Conservation (phyloP, 1,140 invertebrate genomes). For the Neodiprion pinetum region DNA sequence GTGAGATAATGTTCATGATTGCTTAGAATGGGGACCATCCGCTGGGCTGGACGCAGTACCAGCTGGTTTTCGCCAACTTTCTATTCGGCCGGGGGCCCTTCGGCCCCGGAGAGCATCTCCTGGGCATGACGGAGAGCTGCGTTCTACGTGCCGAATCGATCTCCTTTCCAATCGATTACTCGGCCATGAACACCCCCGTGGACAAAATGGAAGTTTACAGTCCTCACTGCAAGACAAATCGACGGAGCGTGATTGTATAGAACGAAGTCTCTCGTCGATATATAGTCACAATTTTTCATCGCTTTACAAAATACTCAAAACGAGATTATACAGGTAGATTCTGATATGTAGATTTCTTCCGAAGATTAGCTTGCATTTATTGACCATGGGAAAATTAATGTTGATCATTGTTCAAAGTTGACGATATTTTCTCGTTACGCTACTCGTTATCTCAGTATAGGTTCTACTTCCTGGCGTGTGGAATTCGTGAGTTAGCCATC, state of each 20-base stretch:
- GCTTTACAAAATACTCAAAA: no score
- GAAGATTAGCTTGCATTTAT: no score
- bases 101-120: slow-evolving; percentile 75
- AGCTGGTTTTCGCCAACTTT: slow-evolving; percentile 76
- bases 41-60: slow-evolving; percentile 69
- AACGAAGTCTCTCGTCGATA: slow-evolving; percentile 6
- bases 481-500: no score
- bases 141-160: slow-evolving; percentile 32
- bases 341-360: no score
- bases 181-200: slow-evolving; percentile 72
- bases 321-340: no score
- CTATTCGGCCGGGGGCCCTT: slow-evolving; percentile 74
- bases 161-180: slow-evolving; percentile 77
- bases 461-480: no score
- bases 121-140: slow-evolving; percentile 58
- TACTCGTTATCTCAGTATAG: no score
- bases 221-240: slow-evolving; percentile 71
- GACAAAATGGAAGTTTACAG: slow-evolving; percentile 74
- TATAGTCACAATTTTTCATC: background rate
- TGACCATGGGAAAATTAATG: no score
- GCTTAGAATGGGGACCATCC: slow-evolving; percentile 72
- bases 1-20: slow-evolving; percentile 26
- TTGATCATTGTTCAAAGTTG: no score
- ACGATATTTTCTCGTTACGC: no score
- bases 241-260: slow-evolving; percentile 75